phyloP scores from a whole-genome alignment of 2,113 vertebrate genomes.

The Grus americana region DNA sequence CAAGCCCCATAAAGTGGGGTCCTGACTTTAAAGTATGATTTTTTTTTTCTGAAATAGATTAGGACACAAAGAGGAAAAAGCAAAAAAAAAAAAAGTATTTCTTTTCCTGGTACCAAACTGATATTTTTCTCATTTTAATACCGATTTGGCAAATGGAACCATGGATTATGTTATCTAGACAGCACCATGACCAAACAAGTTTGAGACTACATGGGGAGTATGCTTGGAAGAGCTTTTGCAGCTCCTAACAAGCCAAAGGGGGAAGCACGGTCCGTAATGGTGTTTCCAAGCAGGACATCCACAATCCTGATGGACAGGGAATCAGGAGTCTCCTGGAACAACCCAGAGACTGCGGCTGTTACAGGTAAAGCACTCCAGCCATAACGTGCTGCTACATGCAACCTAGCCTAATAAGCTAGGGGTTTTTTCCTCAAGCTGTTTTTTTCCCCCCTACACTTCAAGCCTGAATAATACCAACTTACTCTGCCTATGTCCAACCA shows the following conservation, averaged over 20 bases:
- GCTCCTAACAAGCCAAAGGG: neutral
- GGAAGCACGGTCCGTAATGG: neutral
- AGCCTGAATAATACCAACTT: neutral
- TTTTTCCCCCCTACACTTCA: neutral
- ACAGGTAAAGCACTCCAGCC: neutral
- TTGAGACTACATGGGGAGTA: neutral
- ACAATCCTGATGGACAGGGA: neutral
- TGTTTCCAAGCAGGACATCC: neutral
- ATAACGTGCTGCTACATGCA: neutral
- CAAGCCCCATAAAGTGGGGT: neutral
- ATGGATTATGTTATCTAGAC: neutral
- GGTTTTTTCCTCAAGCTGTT: neutral
- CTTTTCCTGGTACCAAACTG: neutral
- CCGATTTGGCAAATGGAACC: neutral
- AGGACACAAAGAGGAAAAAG: neutral
- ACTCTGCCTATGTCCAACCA: neutral
- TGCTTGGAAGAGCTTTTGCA: neutral
- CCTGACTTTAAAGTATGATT: neutral
- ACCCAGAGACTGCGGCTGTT: neutral
- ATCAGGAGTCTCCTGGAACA: neutral
- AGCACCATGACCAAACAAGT: neutral
- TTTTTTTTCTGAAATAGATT: neutral
- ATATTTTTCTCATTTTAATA: neutral
- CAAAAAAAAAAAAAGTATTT: neutral
- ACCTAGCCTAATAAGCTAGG: neutral